Conservation (phyloP, 92 coral and sea anemone species). For the Scolanthus callimorphus region DNA sequence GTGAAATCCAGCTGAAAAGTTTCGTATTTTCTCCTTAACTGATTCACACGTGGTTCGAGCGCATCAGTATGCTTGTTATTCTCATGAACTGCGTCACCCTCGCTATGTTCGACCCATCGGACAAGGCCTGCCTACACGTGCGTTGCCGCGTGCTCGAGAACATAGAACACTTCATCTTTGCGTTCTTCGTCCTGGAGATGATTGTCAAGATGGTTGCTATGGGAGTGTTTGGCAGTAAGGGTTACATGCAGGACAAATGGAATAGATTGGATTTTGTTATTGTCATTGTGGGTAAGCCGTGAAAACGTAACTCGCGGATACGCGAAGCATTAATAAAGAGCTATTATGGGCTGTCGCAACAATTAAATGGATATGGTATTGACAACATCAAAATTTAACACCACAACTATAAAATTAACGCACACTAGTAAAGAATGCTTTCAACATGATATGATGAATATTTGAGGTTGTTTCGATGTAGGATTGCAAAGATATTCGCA, state of each 20-base stretch:
- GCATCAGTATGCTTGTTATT: conserved; percentile 89
- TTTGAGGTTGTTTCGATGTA: no score
- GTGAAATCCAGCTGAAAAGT: no score
- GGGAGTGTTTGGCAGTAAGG: conserved; percentile 86
- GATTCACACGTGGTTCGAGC: conserved; percentile 79
- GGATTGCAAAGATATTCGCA: no score
- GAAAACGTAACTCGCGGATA: no score
- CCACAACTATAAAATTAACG: no score
- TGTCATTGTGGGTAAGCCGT: conserved; percentile 84
- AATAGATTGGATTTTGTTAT: conserved; percentile 90
- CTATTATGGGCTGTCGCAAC: no score
- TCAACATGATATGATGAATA: no score
- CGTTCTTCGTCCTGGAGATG: conserved; percentile 86
- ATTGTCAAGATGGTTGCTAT: conserved; percentile 89
- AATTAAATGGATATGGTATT: no score
- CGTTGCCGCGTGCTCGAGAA: conserved; percentile 67
- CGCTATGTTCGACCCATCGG: conserved; percentile 89
- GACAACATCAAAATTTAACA: no score
- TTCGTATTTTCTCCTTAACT: conserved; percentile 49
- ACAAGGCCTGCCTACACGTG: conserved; percentile 39
- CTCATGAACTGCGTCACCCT: conserved; percentile 80
- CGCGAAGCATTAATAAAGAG: no score
- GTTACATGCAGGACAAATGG: conserved; percentile 92
- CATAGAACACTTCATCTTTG: conserved; percentile 68
- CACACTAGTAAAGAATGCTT: no score